Percentiles rank a stretch among this genome's conserved stretches.
These are phyloP conservation scores for Drosophila suboccidentalis DNA, from an alignment of 2,888 invertebrate genomes.

Conservation along the genomic window DNA sequence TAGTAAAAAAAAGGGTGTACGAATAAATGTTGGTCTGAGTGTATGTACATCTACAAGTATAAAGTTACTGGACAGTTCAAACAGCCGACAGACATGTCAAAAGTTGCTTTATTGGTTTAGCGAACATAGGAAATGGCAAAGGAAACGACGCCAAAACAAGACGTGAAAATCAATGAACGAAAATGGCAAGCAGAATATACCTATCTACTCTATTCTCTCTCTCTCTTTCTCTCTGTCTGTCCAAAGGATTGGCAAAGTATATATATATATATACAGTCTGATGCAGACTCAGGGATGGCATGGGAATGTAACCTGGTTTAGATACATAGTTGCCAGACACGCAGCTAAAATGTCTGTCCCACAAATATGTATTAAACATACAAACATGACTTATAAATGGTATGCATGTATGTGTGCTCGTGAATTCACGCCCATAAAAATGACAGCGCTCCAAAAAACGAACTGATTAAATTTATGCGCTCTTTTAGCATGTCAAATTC, in stretches of 20 bases:
- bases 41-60: not conserved
- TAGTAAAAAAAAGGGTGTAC: too few relatives aligned
- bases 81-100: slow-evolving; percentile 56
- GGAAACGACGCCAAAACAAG: slow-evolving; percentile 22
- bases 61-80: slow-evolving; percentile 7
- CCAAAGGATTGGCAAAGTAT: not conserved
- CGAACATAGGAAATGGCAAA: slow-evolving; percentile 60
- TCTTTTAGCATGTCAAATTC: slow-evolving; percentile 57
- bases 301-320: slow-evolving; percentile 44
- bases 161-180: slow-evolving; percentile 61
- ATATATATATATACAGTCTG: slow-evolving; percentile 6
- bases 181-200: slow-evolving; percentile 18
- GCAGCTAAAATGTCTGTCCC: slow-evolving; percentile 20
- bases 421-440: slow-evolving; percentile 40
- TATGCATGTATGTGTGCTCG: not conserved
- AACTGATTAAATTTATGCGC: slow-evolving; percentile 72
- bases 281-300: slow-evolving; percentile 12
- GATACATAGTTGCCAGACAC: slow-evolving; percentile 54
- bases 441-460: slow-evolving; percentile 26
- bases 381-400: too few relatives aligned
- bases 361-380: slow-evolving; percentile 1
- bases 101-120: slow-evolving; percentile 74
- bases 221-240: slow-evolving; percentile 6
- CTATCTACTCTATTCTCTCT: not conserved
- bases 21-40: too few relatives aligned